Base-by-base conservation (phyloP, 1,140 invertebrate genomes). In the Lepeophtheirus salmonis region DNA sequence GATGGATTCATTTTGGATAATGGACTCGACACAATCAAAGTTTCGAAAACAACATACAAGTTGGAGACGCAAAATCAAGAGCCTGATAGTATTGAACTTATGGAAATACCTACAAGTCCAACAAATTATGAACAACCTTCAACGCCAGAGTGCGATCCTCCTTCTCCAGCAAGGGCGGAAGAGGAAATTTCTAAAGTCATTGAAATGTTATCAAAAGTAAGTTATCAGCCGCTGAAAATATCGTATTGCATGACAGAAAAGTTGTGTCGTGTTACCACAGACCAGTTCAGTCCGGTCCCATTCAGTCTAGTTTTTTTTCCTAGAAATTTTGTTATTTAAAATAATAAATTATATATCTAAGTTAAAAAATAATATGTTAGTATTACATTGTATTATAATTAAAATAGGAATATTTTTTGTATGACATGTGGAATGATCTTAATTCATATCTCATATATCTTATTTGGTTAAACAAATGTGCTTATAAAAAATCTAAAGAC, bases 41-140 rank as follows among this genome's bases (percentile, higher is more conserved):
- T 61, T 22, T 61, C 59, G 2, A 61, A 61, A 53, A 61, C 59
- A 12, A 61, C 59, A 49, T 61, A 52, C 25, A 61, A 61, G 25
- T 21, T 61, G n/a, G 30, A 41, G 30, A 41, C 30, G n/a, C 30
- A 41, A n/a, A 6, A 10, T 41, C 30, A 41, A n/a, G 30, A 41
- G n/a, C 30, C 30, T 6, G 30, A 41, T 41, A 41, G 30, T n/a
- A 6, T 60, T 20, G 59, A 61, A 53, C 59, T 61, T 16, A 61
- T 61, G 59, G 59, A 61, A 26, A 61, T 61, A 21, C 59, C 59
- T n/a, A n/a, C 50, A 23, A 61, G 59, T 53, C 59, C 59, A 14
- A 61, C 59, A 2, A 48, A 61, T 21, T 61, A 54, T 25, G 50
- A 56, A 1, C 59, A 61, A 18, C 59, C 59, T 26, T 52, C 50